Evolutionary conservation across 2,888 invertebrate species (phyloP).

Genomic region (Chrysolina americana): DNA sequence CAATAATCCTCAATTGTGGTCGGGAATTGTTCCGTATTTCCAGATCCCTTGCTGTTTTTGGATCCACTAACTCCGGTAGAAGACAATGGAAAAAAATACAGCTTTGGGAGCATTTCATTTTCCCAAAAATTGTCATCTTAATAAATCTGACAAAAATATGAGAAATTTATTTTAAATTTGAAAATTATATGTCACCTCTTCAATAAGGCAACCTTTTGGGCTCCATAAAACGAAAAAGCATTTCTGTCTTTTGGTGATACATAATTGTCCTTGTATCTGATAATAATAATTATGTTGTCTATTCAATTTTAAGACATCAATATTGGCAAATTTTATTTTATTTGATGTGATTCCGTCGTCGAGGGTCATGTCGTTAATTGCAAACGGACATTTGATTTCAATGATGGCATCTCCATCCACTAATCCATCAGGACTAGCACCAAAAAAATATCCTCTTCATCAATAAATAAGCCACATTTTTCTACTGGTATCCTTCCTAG

Average conservation of each 20-base stretch:
- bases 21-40: slow-evolving; percentile 6
- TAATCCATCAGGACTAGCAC: slow-evolving; percentile 45
- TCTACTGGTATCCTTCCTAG: slow-evolving; percentile 1
- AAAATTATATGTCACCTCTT: slow-evolving; percentile 14
- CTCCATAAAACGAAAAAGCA: slow-evolving; percentile 43
- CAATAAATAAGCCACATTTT: slow-evolving; percentile 38
- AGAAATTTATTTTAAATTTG: background rate
- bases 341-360: background rate
- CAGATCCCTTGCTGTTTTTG: slow-evolving; percentile 2
- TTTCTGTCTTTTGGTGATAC: too few relatives aligned
- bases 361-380: slow-evolving; percentile 15
- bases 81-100: slow-evolving; percentile 19
- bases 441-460: slow-evolving; percentile 31
- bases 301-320: slow-evolving; percentile 25
- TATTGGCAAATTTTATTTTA: slow-evolving; percentile 21
- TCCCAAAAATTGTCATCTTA: slow-evolving; percentile 16
- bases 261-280: slow-evolving; percentile 38
- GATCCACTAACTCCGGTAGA: slow-evolving; percentile 30
- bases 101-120: slow-evolving; percentile 1
- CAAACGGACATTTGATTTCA: too few relatives aligned
- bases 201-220: too few relatives aligned
- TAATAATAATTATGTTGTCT: slow-evolving; percentile 38
- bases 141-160: slow-evolving; percentile 21
- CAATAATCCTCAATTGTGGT: background rate
- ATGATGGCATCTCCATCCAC: slow-evolving; percentile 37